phyloP scores from a whole-genome alignment of 2,113 vertebrate species.

The Galbula dea region DNA sequence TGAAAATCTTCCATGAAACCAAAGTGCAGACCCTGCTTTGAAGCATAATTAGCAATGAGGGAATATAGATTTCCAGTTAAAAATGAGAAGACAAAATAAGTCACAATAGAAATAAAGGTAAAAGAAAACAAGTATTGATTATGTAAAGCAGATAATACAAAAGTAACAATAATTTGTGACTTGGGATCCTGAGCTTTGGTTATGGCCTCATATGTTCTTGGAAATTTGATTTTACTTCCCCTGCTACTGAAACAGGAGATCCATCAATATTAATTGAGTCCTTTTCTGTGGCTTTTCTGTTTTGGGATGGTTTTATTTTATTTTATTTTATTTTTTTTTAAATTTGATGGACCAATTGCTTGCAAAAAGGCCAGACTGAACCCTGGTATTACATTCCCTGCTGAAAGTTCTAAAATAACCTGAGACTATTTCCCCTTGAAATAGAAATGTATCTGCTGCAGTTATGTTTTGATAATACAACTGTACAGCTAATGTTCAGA shows the following conservation, averaged over 20 bases:
- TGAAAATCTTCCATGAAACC: background rate
- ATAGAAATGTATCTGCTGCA: background rate
- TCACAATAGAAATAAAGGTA: conserved; percentile 9
- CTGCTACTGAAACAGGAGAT: conserved; percentile 21
- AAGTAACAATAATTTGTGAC: conserved; percentile 21
- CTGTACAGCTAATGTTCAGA: background rate
- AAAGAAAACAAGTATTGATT: background rate
- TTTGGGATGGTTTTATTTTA: background rate
- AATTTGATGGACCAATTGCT: background rate
- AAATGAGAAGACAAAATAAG: conserved; percentile 34
- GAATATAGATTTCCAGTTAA: background rate
- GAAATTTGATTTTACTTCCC: conserved; percentile 44
- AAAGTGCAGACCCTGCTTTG: background rate
- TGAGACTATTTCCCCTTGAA: conserved; percentile 9
- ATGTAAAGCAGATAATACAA: conserved; percentile 40
- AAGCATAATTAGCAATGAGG: background rate
- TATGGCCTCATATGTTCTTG: background rate
- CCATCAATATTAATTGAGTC: conserved; percentile 7
- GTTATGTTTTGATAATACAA: conserved; percentile 1
- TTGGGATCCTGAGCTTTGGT: background rate
- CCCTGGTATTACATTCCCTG: background rate
- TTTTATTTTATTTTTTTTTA: background rate
- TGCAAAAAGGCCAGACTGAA: background rate
- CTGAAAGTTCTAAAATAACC: background rate
- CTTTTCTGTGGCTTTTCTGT: background rate